Conservation (phyloP, 2,113 vertebrate species). For the Lampris megalopsis region DNA sequence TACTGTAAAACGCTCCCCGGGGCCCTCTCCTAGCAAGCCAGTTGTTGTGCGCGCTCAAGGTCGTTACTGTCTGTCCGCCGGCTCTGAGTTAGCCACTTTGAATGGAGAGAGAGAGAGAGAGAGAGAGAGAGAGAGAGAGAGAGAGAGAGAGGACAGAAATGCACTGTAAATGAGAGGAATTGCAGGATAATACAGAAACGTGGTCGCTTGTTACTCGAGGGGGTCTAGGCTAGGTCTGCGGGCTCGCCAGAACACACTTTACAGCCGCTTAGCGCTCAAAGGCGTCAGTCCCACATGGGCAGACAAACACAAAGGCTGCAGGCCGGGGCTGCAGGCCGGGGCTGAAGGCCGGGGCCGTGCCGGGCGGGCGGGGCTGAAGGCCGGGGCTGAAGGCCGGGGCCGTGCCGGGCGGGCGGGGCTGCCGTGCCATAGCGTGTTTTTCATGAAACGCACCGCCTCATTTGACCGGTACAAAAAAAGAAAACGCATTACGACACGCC, state of each 20-base stretch:
- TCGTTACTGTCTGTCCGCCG: conserved; percentile 77
- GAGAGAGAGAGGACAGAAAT: conserved; percentile 46
- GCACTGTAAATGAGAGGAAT: conserved; percentile 60
- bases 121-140: no score
- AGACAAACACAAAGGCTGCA: conserved; percentile 29
- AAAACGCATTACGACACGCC: no score
- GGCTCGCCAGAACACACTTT: conserved; percentile 35
- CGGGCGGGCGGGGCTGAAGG: no score
- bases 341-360: no score
- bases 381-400: no score
- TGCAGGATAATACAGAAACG: conserved; percentile 64
- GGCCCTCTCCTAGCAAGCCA: conserved; percentile 61
- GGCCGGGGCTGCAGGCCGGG: no score
- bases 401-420: no score
- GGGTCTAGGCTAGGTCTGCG: conserved; percentile 48
- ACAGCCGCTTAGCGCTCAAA: conserved; percentile 44
- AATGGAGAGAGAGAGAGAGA: conserved; percentile 38
- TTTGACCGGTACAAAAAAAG: no score
- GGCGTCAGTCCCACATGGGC: conserved; percentile 46
- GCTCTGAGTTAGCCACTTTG: conserved; percentile 67
- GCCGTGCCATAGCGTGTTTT: no score
- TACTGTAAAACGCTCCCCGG: conserved; percentile 75
- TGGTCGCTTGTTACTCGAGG: conserved; percentile 58
- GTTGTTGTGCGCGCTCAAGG: conserved; percentile 73
- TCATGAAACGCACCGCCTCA: no score